These are phyloP conservation scores for Phragmatobia fuliginosa DNA, from an alignment of 2,888 invertebrate species.

Conservation along the genomic window DNA sequence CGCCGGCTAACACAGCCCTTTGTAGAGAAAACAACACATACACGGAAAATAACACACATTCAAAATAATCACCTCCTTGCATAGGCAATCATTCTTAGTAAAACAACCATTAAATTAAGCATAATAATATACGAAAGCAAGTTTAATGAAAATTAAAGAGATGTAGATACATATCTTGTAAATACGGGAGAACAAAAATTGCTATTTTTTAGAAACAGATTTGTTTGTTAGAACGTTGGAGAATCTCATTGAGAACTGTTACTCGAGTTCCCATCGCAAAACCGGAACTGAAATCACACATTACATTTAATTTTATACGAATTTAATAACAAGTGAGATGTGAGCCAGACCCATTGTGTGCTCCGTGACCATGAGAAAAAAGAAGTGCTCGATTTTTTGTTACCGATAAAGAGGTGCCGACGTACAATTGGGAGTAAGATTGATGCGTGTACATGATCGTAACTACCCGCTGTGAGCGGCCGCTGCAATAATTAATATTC, in stretches of 20 bases:
- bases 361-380: conserved; percentile 79
- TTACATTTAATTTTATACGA: conserved; percentile 86
- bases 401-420: conserved; percentile 84
- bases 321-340: conserved; percentile 85
- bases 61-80: conserved; percentile 28
- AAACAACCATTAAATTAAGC: conserved; percentile 49
- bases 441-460: conserved; percentile 79
- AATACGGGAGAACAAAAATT: conserved; percentile 57
- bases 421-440: conserved; percentile 78
- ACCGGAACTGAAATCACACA: conserved; percentile 85
- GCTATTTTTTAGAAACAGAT: conserved; percentile 60
- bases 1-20: background rate
- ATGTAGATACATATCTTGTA: conserved; percentile 58
- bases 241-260: conserved; percentile 74
- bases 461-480: conserved; percentile 77
- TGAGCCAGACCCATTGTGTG: conserved; percentile 74
- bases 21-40: conserved; percentile 24
- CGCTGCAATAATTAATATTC: conserved; percentile 79
- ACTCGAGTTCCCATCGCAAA: conserved; percentile 80
- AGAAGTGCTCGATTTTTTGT: conserved; percentile 74
- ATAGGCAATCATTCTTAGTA: conserved; percentile 41
- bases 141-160: conserved; percentile 50
- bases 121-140: conserved; percentile 26
- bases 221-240: conserved; percentile 61
- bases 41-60: conserved; percentile 33